Percentiles rank a stretch among this genome's conserved stretches.
Evolutionary conservation across 2,113 vertebrate species (phyloP).

Genomic region (Tupaia chinensis): DNA sequence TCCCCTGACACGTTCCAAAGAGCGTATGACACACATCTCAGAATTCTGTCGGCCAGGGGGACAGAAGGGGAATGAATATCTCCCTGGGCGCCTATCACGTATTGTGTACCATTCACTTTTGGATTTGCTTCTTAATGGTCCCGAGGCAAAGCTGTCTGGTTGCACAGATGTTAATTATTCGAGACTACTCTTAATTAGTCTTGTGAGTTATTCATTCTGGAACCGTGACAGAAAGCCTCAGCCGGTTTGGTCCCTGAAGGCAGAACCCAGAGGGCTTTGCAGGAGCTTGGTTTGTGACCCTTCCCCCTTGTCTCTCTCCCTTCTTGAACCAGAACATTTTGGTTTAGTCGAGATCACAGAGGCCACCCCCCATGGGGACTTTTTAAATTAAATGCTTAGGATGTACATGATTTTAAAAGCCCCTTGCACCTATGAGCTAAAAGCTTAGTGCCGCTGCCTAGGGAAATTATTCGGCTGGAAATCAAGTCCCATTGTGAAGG

Average conservation of each 20-base stretch:
- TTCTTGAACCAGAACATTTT: constrained; percentile 78
- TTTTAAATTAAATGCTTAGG: constrained; percentile 78
- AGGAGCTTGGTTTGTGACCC: constrained; percentile 40
- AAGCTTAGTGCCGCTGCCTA: constrained; percentile 62
- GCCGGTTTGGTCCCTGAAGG: constrained; percentile 70
- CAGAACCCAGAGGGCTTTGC: constrained; percentile 40
- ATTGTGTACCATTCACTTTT: not conserved
- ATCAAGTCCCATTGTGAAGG: not conserved
- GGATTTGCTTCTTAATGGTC: constrained; percentile 68
- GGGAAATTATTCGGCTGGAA: not conserved
- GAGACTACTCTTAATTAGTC: constrained; percentile 87
- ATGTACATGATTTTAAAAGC: constrained; percentile 61
- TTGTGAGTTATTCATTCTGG: constrained; percentile 76
- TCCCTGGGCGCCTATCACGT: not conserved
- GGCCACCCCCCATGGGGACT: constrained; percentile 67
- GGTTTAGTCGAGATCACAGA: constrained; percentile 80
- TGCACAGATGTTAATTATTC: constrained; percentile 88
- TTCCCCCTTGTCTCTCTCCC: not conserved
- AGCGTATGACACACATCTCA: not conserved
- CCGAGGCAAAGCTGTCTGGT: constrained; percentile 83
- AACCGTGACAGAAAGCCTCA: constrained; percentile 80
- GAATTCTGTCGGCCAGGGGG: not conserved
- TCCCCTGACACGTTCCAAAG: not conserved
- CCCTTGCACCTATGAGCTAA: constrained; percentile 10
- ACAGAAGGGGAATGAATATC: not conserved